These are phyloP conservation scores for Neosilurus mollespiculum DNA, from an alignment of 2,797 vertebrate genomes.

Conservation along the genomic window DNA sequence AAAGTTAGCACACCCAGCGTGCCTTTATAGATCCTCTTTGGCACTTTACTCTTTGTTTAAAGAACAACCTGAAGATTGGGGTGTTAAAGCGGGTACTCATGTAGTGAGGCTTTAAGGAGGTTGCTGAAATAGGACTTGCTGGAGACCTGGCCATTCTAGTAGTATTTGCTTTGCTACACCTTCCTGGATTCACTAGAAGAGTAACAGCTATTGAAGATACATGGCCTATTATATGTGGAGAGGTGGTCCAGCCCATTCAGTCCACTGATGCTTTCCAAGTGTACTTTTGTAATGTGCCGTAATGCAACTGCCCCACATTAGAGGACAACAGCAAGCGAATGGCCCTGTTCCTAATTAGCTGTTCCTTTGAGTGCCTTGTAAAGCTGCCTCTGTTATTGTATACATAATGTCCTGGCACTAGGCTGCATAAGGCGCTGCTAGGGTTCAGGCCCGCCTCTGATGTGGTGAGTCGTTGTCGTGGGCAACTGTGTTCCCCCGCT, in stretches of 20 bases:
- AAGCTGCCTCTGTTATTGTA: constrained; percentile 55
- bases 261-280: constrained; percentile 29
- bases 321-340: constrained; percentile 55
- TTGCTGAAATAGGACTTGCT: constrained; percentile 38
- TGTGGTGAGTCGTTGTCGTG: constrained; percentile 56
- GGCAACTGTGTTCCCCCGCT: constrained; percentile 50
- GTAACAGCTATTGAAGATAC: constrained; percentile 26
- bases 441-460: constrained; percentile 58
- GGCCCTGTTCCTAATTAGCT: constrained; percentile 60
- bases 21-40: constrained; percentile 50
- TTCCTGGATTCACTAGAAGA: constrained; percentile 33
- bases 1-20: constrained; percentile 49
- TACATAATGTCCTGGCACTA: constrained; percentile 62
- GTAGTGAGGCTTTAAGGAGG: constrained; percentile 42
- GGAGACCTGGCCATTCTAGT: constrained; percentile 30
- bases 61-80: constrained; percentile 30
- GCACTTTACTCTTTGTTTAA: constrained; percentile 42
- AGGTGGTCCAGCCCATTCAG: constrained; percentile 25
- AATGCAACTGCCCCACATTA: constrained; percentile 48
- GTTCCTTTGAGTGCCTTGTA: constrained; percentile 54
- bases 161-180: constrained; percentile 30
- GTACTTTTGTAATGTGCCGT: constrained; percentile 24
- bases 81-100: constrained; percentile 39
- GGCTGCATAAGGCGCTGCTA: constrained; percentile 54
- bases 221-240: constrained; percentile 21